These are phyloP conservation scores for Sesamia nonagrioides DNA, from an alignment of 1,140 invertebrate species.

Conservation along the genomic window DNA sequence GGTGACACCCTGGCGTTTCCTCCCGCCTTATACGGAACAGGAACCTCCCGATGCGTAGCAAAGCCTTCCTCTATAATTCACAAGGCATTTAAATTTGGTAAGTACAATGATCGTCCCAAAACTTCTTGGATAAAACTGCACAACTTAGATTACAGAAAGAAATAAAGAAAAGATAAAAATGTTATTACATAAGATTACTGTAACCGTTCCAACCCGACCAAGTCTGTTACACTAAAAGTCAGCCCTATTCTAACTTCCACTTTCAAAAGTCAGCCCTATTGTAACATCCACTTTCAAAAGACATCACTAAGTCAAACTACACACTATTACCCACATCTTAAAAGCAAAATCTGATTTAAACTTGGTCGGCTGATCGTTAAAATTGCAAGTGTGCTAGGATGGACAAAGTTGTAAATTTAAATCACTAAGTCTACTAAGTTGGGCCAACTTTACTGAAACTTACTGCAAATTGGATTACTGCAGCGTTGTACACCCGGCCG, in stretches of 20 bases:
- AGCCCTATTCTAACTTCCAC: too few species aligned
- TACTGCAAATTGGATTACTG: slow-evolving; percentile 79
- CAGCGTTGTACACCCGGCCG: slow-evolving; percentile 43
- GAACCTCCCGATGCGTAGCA: too few species aligned
- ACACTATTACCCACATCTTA: slow-evolving; percentile 57
- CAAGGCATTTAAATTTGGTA: not conserved
- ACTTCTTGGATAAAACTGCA: not conserved
- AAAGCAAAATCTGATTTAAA: slow-evolving; percentile 69
- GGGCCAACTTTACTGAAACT: slow-evolving; percentile 68
- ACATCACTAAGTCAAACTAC: slow-evolving; percentile 26
- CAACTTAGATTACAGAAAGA: too few species aligned
- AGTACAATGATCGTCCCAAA: slow-evolving; percentile 3
- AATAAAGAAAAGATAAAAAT: too few species aligned
- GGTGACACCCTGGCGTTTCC: too few species aligned
- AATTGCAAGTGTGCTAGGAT: slow-evolving; percentile 70
- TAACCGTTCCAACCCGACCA: slow-evolving; percentile 3
- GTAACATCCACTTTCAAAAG: not conserved
- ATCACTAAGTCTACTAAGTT: slow-evolving; percentile 79
- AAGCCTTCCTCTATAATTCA: not conserved
- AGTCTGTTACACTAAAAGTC: slow-evolving; percentile 5
- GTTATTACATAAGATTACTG: slow-evolving; percentile 13
- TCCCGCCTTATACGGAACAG: too few species aligned
- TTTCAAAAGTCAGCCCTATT: slow-evolving; percentile 38
- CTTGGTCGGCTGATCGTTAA: slow-evolving; percentile 69
- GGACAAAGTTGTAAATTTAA: slow-evolving; percentile 80